Conservation (phyloP, 2,888 invertebrate genomes). For the Lepetodrilus schrolli region DNA sequence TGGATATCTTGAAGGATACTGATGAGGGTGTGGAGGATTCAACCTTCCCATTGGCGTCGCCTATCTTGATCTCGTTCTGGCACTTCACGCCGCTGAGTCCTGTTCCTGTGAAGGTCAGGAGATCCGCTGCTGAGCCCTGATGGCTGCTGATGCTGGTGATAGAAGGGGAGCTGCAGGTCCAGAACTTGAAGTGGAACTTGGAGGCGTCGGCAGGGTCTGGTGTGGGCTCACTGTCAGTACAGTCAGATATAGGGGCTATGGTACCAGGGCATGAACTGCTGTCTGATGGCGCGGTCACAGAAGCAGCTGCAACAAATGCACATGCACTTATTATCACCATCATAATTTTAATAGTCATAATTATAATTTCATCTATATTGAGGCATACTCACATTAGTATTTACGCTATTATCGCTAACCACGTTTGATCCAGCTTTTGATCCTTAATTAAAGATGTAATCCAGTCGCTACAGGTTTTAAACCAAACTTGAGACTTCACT, state of each 20-base stretch:
- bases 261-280: constrained; percentile 42
- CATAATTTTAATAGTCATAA: too few relatives aligned
- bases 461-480: too few relatives aligned
- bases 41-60: constrained; percentile 28
- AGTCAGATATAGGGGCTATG: constrained; percentile 37
- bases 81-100: constrained; percentile 51
- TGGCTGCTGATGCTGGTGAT: constrained; percentile 40
- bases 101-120: constrained; percentile 47
- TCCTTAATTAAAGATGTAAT: too few relatives aligned
- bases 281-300: constrained; percentile 40
- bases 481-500: too few relatives aligned
- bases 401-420: too few relatives aligned
- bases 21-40: background rate
- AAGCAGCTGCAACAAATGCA: constrained; percentile 42
- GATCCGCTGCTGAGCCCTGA: constrained; percentile 50
- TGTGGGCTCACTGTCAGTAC: constrained; percentile 41
- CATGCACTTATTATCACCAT: background rate
- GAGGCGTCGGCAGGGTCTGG: constrained; percentile 35
- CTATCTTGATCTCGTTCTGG: constrained; percentile 56
- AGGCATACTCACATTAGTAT: too few relatives aligned
- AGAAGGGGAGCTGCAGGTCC: constrained; percentile 49
- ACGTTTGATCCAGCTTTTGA: too few relatives aligned
- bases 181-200: constrained; percentile 54
- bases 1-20: constrained; percentile 24
- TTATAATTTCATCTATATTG: too few relatives aligned